Evolutionary conservation across 2,888 invertebrate genomes (phyloP).

Genomic region (Conchocele bisecta): DNA sequence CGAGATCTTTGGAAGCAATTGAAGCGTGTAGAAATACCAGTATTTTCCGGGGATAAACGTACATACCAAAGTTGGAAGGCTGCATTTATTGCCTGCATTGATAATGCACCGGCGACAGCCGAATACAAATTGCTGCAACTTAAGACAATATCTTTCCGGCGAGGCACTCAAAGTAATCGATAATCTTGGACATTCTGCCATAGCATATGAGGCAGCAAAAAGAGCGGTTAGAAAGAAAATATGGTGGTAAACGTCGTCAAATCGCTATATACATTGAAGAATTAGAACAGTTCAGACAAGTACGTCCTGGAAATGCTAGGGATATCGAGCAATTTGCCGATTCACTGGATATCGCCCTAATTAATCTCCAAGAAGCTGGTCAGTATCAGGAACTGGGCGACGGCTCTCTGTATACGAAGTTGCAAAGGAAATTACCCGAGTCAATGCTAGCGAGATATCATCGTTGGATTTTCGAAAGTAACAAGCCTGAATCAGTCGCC

Average conservation of each 20-base stretch:
- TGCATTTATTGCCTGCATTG: conserved; percentile 11
- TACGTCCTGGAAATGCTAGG: conserved; percentile 12
- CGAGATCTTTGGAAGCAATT: conserved; percentile 15
- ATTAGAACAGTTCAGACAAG: not conserved
- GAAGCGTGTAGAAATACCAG: conserved; percentile 18
- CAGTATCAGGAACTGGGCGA: not conserved
- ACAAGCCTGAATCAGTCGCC: conserved; percentile 7
- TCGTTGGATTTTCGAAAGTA: conserved; percentile 25
- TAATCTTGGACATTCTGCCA: conserved; percentile 15
- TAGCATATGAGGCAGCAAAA: conserved; percentile 22
- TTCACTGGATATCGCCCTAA: conserved; percentile 4
- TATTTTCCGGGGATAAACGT: conserved; percentile 9
- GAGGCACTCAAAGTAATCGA: conserved; percentile 27
- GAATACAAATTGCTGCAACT: conserved; percentile 21
- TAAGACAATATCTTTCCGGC: too few species aligned
- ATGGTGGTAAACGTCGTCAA: conserved; percentile 5
- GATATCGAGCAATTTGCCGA: conserved; percentile 14
- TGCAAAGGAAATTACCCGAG: conserved; percentile 24
- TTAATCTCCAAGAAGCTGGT: conserved; percentile 10
- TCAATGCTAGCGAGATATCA: conserved; percentile 29
- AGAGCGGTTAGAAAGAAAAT: conserved; percentile 22
- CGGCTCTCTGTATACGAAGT: conserved; percentile 9
- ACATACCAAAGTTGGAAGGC: conserved; percentile 8
- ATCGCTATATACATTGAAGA: conserved; percentile 9
- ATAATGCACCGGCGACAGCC: conserved; percentile 6